phyloP scores from a whole-genome alignment of 1,140 invertebrate species.

The Pseudoatta argentina region DNA sequence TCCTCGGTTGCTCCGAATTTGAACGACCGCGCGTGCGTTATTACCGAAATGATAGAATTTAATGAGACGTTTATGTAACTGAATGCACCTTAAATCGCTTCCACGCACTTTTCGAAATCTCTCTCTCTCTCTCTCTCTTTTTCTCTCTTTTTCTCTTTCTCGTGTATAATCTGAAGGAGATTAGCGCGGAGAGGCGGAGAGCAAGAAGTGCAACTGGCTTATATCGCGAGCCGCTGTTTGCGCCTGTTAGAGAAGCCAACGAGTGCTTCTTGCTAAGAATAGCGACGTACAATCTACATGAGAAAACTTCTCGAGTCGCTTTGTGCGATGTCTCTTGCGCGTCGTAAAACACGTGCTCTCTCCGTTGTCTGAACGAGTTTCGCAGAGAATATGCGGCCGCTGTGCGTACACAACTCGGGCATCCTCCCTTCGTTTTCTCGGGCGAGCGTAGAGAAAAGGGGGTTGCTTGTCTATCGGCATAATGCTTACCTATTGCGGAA shows the following conservation, averaged over 20 bases:
- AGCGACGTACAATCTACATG: slow-evolving; percentile 59
- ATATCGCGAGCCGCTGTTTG: slow-evolving; percentile 47
- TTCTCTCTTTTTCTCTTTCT: not conserved
- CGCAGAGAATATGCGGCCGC: not conserved
- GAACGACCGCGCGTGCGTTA: slow-evolving; percentile 14
- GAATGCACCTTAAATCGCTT: slow-evolving; percentile 35
- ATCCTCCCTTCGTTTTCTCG: slow-evolving; percentile 50
- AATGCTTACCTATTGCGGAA: slow-evolving; percentile 50
- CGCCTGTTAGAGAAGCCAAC: slow-evolving; percentile 48
- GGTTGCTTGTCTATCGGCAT: slow-evolving; percentile 46
- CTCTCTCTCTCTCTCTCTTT: not conserved
- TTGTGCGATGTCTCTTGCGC: slow-evolving; percentile 55
- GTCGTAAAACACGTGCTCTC: slow-evolving; percentile 35
- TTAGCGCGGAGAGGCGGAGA: slow-evolving; percentile 26
- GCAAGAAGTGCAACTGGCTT: slow-evolving; percentile 52
- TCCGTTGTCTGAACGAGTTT: slow-evolving; percentile 48
- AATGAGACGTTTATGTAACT: slow-evolving; percentile 49
- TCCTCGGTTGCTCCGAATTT: not conserved
- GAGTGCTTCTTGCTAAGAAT: slow-evolving; percentile 57
- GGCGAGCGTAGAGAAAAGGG: slow-evolving; percentile 32
- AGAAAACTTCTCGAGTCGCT: slow-evolving; percentile 55
- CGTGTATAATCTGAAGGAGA: slow-evolving; percentile 39
- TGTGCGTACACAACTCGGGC: not conserved
- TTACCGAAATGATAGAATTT: slow-evolving; percentile 46
- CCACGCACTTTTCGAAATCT: not conserved